Conservation (phyloP, 2,797 vertebrate genomes). For the Lophura swinhoii region DNA sequence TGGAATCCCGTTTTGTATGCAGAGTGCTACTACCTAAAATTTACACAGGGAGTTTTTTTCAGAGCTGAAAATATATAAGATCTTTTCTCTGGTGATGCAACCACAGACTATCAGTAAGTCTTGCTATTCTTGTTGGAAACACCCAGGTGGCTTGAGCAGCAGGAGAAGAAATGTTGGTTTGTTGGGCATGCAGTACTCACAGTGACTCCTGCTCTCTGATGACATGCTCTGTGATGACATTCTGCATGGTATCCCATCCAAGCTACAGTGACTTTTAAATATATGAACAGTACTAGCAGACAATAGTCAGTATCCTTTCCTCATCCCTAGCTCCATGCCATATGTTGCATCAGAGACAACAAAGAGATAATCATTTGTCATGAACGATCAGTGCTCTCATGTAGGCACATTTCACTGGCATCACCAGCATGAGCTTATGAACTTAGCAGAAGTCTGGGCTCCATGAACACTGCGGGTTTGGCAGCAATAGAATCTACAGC, state of each 20-base stretch:
- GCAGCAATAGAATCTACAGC: not conserved
- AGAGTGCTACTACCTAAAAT: not conserved
- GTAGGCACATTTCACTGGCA: not conserved
- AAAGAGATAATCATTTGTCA: not conserved
- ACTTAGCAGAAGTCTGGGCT: not conserved
- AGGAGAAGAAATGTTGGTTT: constrained; percentile 18
- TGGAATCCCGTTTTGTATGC: constrained; percentile 39
- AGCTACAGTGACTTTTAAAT: not conserved
- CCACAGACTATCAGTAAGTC: constrained; percentile 31
- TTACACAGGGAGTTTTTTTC: not conserved
- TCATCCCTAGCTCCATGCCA: not conserved
- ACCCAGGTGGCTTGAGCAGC: constrained; percentile 1
- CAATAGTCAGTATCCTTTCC: not conserved
- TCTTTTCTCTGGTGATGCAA: not conserved
- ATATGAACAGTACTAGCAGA: not conserved
- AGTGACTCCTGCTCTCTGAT: not conserved
- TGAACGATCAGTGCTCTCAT: not conserved
- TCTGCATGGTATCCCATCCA: not conserved
- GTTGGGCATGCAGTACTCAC: not conserved
- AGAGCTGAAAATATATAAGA: not conserved
- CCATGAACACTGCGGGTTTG: not conserved
- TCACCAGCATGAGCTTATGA: not conserved
- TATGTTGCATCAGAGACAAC: not conserved
- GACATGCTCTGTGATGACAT: not conserved
- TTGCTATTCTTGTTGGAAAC: not conserved